Conservation (phyloP, 2,797 vertebrate genomes). For the Macropodus opercularis region DNA sequence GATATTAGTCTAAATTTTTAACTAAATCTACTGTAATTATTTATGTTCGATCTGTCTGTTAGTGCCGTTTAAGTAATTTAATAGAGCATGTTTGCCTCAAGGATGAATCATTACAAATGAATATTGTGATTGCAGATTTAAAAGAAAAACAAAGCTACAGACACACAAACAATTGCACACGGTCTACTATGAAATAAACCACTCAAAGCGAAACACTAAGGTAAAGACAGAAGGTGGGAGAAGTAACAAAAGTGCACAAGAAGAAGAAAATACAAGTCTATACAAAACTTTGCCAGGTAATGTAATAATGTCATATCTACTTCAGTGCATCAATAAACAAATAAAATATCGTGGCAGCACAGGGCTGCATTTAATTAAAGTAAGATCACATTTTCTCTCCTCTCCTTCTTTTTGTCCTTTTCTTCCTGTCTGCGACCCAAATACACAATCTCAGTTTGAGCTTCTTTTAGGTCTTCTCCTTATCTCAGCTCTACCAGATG, state of each 20-base stretch:
- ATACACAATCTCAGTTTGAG: constrained; percentile 26
- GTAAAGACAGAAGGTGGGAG: constrained; percentile 24
- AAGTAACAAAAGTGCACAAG: constrained; percentile 4
- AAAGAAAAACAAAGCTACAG: constrained; percentile 6
- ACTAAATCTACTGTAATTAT: background rate
- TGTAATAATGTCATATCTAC: constrained; percentile 29
- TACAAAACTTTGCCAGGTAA: constrained; percentile 25
- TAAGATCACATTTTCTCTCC: no score
- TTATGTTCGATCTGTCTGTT: background rate
- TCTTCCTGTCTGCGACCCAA: constrained; percentile 43
- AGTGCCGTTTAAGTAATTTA: background rate
- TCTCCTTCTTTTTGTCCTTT: constrained; percentile 22
- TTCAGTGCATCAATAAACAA: constrained; percentile 15
- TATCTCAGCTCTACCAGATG: constrained; percentile 21
- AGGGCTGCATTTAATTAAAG: constrained; percentile 28
- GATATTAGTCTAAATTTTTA: background rate
- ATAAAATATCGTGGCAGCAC: constrained; percentile 26
- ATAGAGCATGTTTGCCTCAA: background rate
- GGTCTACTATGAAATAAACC: constrained; percentile 17
- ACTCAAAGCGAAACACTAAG: constrained; percentile 12
- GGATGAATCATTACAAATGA: background rate
- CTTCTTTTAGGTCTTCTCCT: constrained; percentile 9
- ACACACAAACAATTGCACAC: background rate
- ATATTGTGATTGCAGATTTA: background rate
- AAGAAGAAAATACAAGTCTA: constrained; percentile 14